Evolutionary conservation across 2,113 vertebrate genomes (phyloP), one percentile per base, ranked within the genome.

Genomic region (Macaca mulatta): DNA sequence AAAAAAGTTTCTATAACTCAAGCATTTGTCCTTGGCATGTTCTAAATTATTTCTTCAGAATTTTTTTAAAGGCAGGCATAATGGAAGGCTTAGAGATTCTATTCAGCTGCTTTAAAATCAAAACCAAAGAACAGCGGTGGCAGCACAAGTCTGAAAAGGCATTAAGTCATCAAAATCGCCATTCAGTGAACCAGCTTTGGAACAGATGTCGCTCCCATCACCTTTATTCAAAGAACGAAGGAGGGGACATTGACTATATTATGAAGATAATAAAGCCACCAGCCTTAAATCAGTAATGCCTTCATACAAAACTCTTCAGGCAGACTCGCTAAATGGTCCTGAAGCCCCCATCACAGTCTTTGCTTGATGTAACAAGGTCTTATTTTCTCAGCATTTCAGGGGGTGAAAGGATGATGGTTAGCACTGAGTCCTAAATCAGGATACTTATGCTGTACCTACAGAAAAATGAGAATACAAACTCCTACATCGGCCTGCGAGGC

Each of bases 11-110:
- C 86, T 82, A 79, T 98, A 98, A 97, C 75, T 86, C 91, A 94
- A 96, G 43, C 94, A 93, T 96, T 98, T 98, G 96, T 98, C 98
- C 95, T 98, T 98, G 97, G 98, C 77, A 10, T 52, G 92, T 94
- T 94, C 93, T 83, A 67, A 91, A 94, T 97, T 98, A 98, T 97
- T 97, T 88, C 83, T 96, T 96, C 90, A 97, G 61, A 64, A 32
- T 30, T 64, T 64, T 64, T 14, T 64, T 64, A 3, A 77, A 57
- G 18, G 23, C 92, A 77, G 67, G 97, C 97, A 96, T 92, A 98
- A 98, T 97, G 72, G 97, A 98, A 97, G 77, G 57, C 84, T 98
- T 98, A 98, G 75, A 96, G 89, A 97, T 77, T 97, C 94, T 57
- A 97, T 96, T 98, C 94, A 98, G 93, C 94, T 95, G 74, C 90